Base-by-base conservation (phyloP, 2,113 vertebrate species). In the Motacilla alba region DNA sequence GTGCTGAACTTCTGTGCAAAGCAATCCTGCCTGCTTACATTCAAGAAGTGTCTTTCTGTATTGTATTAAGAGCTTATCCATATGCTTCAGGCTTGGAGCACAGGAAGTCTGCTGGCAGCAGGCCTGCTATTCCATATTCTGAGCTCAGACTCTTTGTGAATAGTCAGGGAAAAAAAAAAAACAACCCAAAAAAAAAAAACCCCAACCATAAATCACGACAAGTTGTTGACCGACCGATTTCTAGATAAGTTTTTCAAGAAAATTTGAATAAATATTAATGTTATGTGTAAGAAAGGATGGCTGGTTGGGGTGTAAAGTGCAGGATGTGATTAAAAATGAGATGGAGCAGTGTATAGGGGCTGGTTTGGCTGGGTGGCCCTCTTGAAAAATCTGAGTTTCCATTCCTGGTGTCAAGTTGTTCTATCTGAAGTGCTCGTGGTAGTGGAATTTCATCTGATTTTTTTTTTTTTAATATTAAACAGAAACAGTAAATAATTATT, bases 91-190 rank as follows among this genome's bases (percentile, higher is more conserved):
- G 78, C 82, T 75, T 9, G 4, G 53, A 64, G 76, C 0, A 5
- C 94, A 83, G 94, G 93, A 92, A 93, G 53, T 44, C 79, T 86
- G 76, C 88, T 96, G 94, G 93, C 94, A 93, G 83, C 44, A 3
- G 5, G 21, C 91, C 93, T 10, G 33, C 76, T 60, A 16, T 58
- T 91, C 91, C 89, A 28, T 66, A 58, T 86, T 95, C 91, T 53
- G 28, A 77, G 77, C 66, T 52, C 80, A 83, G 46, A 26, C 79
- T 88, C 80, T 77, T 86, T 37, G 79, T 63, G 80, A 85, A 86
- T 64, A 2, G 3, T 39, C 41, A 39, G 66, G 8, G 5, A 3
- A 3, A 3, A 41, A n/a, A 64, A 12, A 35, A 55, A 53, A 44
- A 10, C 9, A 43, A 43, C 16, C 41, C 41, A 35, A 15, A 43